These are phyloP conservation scores for Hippocampus zosterae DNA, from an alignment of 2,113 vertebrate genomes.

Conservation along the genomic window DNA sequence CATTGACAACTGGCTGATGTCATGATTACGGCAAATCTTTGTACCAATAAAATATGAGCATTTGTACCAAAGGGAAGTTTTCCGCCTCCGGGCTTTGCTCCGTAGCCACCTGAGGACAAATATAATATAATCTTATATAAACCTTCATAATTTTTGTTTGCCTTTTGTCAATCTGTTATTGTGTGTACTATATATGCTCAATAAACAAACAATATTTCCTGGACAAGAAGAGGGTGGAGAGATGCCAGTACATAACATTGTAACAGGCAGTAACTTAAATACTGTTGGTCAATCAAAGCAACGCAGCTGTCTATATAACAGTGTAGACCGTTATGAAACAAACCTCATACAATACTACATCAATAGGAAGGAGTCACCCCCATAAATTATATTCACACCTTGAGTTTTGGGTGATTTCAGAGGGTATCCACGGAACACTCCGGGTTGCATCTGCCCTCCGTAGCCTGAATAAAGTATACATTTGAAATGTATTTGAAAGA, in stretches of 20 bases:
- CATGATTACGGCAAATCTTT: background rate
- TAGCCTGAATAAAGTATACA: slow-evolving; percentile 58
- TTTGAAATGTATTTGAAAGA: background rate
- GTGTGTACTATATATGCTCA: no score
- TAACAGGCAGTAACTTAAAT: background rate
- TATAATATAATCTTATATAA: no score
- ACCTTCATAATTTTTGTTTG: no score
- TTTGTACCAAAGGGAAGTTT: slow-evolving; percentile 77
- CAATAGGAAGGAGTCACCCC: background rate
- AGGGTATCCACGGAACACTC: slow-evolving; percentile 93
- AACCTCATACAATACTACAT: background rate
- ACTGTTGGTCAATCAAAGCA: background rate
- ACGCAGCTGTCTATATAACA: background rate
- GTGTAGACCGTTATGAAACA: no score
- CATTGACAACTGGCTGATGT: background rate
- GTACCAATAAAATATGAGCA: background rate
- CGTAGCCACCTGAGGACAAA: slow-evolving; percentile 78
- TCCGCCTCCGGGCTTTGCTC: slow-evolving; percentile 80
- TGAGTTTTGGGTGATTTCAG: slow-evolving; percentile 90
- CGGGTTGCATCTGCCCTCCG: slow-evolving; percentile 79
- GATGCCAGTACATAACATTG: background rate
- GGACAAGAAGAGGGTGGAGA: background rate
- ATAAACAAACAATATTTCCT: no score
- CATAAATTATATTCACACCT: slow-evolving; percentile 60
- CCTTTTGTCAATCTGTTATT: no score